Evolutionary conservation across 2,888 invertebrate species (phyloP), one percentile per base, ranked within the genome.

Genomic region (Tricholauxania praeusta): DNA sequence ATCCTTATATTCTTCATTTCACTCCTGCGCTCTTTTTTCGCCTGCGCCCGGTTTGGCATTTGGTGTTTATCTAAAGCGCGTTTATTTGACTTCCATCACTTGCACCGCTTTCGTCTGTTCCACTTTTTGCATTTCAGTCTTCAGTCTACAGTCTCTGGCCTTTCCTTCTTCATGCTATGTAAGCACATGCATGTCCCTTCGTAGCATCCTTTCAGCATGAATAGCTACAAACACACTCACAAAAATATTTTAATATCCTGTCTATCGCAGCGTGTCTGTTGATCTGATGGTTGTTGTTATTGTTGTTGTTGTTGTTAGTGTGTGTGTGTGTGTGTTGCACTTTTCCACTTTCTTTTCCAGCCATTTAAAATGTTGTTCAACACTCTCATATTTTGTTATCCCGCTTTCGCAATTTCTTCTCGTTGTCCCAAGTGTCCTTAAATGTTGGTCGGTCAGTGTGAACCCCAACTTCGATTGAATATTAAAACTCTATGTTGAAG

Each of bases 11-110:
- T 19, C 19, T n/a, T 8, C 53, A n/a, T 19, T 53, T 53, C 53
- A 19, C n/a, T 19, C 53, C 12, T 19, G 53, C 10, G n/a, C 47
- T 72, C 47, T 68, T 67, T 72, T 52, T 53, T 39, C 51, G 12
- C 28, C 6, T 51, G 7, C 17, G 10, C 48, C 15, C 12, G 12
- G 4, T 63, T 39, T 53, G 48, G 12, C 60, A 19, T 48, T 59
- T 59, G 19, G 17, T 64, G 64, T 69, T 47, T 53, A 51, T 39
- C 47, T 52, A 63, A 70, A 70, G 70, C 62, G 63, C 70, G 63
- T 70, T 70, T 47, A 60, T 52, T 69, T 70, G 63, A 28, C 19
- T 70, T 52, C 15, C 39, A 14, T 53, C 53, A 51, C 55, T 39
- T 7, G 2, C 8, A 19, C 15, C 70, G 22, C 14, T 19, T 57